Conservation (phyloP, 2,888 invertebrate species). For the Luperina nickerlii region DNA sequence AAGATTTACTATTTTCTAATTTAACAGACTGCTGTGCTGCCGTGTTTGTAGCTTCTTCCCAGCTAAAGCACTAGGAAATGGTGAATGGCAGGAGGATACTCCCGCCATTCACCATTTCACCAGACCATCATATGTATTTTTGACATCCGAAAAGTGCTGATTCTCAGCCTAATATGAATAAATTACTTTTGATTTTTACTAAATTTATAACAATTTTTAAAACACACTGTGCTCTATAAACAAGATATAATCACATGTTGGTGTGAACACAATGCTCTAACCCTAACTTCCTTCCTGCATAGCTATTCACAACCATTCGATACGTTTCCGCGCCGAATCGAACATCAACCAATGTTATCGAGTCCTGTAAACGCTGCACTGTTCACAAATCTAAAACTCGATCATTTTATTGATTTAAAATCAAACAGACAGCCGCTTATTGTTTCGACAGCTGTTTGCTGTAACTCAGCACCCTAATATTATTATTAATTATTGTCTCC, state of each 20-base stretch:
- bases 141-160: background rate
- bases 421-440: too few relatives aligned
- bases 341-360: background rate
- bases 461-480: too few relatives aligned
- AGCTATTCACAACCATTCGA: background rate
- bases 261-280: background rate
- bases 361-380: background rate
- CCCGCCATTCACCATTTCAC: too few relatives aligned
- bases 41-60: background rate
- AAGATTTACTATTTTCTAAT: slow-evolving; percentile 50
- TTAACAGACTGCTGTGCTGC: background rate
- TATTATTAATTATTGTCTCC: too few relatives aligned
- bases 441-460: too few relatives aligned
- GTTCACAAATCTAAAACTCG: too few relatives aligned
- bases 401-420: too few relatives aligned
- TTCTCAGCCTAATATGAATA: background rate
- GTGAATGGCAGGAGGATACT: background rate
- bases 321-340: background rate
- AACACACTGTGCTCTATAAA: background rate
- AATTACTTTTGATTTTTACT: background rate
- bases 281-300: background rate
- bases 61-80: background rate
- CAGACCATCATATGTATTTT: background rate
- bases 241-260: background rate
- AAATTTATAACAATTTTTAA: background rate